Evolutionary conservation across 2,113 vertebrate genomes (phyloP).

Genomic region (Andinoacara biseriatus): DNA sequence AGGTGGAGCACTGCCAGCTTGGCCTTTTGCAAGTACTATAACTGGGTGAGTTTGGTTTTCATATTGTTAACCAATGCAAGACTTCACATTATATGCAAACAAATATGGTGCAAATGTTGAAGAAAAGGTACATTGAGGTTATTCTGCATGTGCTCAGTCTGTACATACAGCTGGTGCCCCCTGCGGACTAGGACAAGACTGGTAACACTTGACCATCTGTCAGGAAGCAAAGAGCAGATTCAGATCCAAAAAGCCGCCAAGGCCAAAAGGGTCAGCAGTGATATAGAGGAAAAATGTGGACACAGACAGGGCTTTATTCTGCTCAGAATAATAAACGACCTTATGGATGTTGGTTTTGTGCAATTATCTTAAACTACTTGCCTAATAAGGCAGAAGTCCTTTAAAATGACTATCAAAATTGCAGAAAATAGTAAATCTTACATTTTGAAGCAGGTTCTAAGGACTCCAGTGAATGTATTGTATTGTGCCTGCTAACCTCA

Average conservation of each 20-base stretch:
- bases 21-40: not conserved
- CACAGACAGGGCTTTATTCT: not conserved
- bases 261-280: conserved; percentile 53
- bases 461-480: not conserved
- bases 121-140: not conserved
- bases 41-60: conserved; percentile 23
- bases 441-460: not conserved
- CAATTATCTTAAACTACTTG: not conserved
- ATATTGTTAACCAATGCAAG: conserved; percentile 5
- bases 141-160: conserved; percentile 8
- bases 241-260: conserved; percentile 36
- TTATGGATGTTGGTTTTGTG: not conserved
- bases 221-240: conserved; percentile 46
- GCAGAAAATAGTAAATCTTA: too few species aligned
- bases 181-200: conserved; percentile 31
- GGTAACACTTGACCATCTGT: conserved; percentile 57
- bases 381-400: not conserved
- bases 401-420: not conserved
- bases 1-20: not conserved
- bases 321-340: not conserved
- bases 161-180: conserved; percentile 49
- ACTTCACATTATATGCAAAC: conserved; percentile 10
- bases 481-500: not conserved
- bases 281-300: conserved; percentile 26
- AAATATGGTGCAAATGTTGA: conserved; percentile 23